These are phyloP conservation scores for Poeciliopsis turrubarensis DNA, from an alignment of 2,113 vertebrate genomes.

Conservation along the genomic window DNA sequence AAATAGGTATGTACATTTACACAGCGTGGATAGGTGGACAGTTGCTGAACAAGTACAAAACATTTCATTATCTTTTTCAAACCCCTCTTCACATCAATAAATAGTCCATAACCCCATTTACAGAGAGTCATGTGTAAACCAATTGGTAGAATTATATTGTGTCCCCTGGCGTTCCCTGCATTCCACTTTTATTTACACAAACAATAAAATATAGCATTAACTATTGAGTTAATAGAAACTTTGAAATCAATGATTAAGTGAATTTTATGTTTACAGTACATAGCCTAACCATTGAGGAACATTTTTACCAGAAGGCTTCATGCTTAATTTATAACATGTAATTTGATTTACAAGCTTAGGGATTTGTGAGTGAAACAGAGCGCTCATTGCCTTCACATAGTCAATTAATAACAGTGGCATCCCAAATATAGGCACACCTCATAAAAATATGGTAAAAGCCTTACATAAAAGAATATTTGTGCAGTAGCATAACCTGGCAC, in stretches of 20 bases:
- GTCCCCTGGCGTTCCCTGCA: background rate
- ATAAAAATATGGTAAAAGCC: no score
- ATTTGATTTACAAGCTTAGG: background rate
- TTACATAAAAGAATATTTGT: no score
- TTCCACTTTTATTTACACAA: background rate
- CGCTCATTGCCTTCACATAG: background rate
- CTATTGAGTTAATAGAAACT: background rate
- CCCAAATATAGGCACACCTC: background rate
- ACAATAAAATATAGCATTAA: background rate
- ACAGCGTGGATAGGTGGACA: background rate
- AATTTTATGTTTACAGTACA: background rate
- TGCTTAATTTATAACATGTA: background rate
- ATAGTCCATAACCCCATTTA: background rate
- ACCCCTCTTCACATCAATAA: background rate
- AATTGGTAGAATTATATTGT: background rate
- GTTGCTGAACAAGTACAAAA: background rate
- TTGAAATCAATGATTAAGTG: background rate
- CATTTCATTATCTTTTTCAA: background rate
- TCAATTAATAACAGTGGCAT: background rate
- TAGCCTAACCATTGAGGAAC: background rate
- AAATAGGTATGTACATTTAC: background rate
- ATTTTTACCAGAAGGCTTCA: background rate
- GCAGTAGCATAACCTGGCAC: no score
- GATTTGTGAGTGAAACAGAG: background rate
- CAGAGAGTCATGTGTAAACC: background rate